Conservation (phyloP, 1,140 invertebrate species). For the Zaprionus lachaisei region DNA sequence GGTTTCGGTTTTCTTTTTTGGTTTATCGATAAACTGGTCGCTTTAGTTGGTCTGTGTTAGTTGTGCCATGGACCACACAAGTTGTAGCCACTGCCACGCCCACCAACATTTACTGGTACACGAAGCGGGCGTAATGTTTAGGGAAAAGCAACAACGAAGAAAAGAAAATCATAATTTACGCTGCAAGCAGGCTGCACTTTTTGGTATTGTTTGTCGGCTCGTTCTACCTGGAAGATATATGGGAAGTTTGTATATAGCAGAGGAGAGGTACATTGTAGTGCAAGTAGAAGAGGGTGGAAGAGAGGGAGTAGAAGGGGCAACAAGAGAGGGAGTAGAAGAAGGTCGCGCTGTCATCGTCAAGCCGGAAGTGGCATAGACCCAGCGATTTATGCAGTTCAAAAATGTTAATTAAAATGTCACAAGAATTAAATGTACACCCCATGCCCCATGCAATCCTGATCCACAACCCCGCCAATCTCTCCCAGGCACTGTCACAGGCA, state of each 20-base stretch:
- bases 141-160: neutral
- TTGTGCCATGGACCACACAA: constrained; percentile 31
- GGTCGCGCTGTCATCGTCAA: constrained; percentile 4
- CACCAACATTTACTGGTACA: constrained; percentile 31
- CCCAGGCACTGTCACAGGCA: no score
- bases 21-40: constrained; percentile 49
- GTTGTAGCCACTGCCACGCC: constrained; percentile 34
- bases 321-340: no score
- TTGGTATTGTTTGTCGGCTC: neutral
- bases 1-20: constrained; percentile 7
- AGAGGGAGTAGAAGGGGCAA: neutral
- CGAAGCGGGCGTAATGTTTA: constrained; percentile 8
- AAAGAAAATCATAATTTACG: constrained; percentile 36
- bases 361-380: constrained; percentile 38
- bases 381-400: constrained; percentile 41
- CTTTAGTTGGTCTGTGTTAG: neutral
- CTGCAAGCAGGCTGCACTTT: neutral
- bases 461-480: no score
- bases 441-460: neutral
- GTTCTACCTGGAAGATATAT: constrained; percentile 9
- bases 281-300: neutral
- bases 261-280: constrained; percentile 11
- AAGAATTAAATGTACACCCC: constrained; percentile 38
- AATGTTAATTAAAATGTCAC: constrained; percentile 77
- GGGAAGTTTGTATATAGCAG: neutral